Evolutionary conservation across 2,888 invertebrate genomes (phyloP), one percentile per base, ranked within the genome.

Genomic region (Nephrocerus scutellatus): DNA sequence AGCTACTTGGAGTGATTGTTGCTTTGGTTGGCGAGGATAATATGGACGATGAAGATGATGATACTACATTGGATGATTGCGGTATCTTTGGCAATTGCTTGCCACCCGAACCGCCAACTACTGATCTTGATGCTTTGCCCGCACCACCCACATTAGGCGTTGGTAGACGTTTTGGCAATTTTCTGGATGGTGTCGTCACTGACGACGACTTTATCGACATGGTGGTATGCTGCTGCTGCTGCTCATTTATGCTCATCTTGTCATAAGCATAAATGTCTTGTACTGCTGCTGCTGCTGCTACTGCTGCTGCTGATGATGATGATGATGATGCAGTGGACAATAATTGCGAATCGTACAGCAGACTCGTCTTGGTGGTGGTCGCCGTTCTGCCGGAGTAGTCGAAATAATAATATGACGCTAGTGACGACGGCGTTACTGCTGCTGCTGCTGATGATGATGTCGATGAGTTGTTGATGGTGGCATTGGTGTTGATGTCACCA

Each of bases 51-150:
- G 38, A 10, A 14, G 20, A 22, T 23, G 15, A 26, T 10, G 5
- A 5, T 26, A 13, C 2, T 19, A 16, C 13, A 14, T 18, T 39
- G 29, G 20, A 9, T 30, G 41, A 25, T 40, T 24, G 22, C 30
- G 57, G 57, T 41, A 60, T 49, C 43, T 59, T 55, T 33, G 60
- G 60, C 30, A 61, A 52, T 44, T 56, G 61, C 47, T 62, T 61
- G 13, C 46, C 18, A 13, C 52, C 52, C 41, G 39, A 24, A 16
- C 22, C 46, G 36, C 44, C 51, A 28, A 46, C 41, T 18, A 29
- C 15, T 25, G 38, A 31, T 25, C 30, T 15, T 20, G 30, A 22
- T 31, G n/a, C 44, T 21, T 6, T 12, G 22, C 14, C 36, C 6
- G 12, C 21, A 14, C 25, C 10, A 24, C 26, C 39, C 6, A 36